Evolutionary conservation across 2,888 invertebrate species (phyloP).

Genomic region (Morpho helenor): DNA sequence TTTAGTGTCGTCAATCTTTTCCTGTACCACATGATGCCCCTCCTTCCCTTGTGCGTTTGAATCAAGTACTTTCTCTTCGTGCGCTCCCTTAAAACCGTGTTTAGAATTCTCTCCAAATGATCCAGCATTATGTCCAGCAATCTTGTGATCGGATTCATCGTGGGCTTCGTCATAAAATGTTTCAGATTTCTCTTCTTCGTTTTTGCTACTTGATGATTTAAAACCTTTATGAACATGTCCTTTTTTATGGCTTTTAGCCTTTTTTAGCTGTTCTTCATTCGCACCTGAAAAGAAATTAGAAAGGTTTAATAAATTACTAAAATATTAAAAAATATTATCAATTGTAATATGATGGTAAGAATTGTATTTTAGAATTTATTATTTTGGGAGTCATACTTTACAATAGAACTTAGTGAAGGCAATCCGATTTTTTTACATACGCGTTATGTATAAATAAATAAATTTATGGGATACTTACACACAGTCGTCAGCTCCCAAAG

Average conservation of each 20-base stretch:
- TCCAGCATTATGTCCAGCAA: constrained; percentile 77
- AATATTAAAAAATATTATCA: not conserved
- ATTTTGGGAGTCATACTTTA: too few species aligned
- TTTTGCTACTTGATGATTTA: constrained; percentile 82
- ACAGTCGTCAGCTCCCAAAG: too few species aligned
- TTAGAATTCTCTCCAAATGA: constrained; percentile 79
- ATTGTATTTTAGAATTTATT: constrained; percentile 3
- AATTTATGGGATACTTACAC: too few species aligned
- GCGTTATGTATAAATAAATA: too few species aligned
- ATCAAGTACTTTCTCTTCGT: constrained; percentile 78
- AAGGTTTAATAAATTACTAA: not conserved
- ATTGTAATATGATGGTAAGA: not conserved
- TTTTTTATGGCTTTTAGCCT: constrained; percentile 80
- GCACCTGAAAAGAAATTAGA: constrained; percentile 47
- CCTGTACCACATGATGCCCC: constrained; percentile 77
- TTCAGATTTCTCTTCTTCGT: constrained; percentile 82
- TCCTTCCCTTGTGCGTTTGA: constrained; percentile 78
- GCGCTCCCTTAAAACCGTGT: constrained; percentile 79
- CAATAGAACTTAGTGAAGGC: too few species aligned
- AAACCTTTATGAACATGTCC: constrained; percentile 83
- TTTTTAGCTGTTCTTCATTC: constrained; percentile 76
- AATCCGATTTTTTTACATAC: too few species aligned
- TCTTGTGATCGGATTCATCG: constrained; percentile 80
- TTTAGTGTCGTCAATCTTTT: constrained; percentile 78
- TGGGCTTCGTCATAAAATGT: constrained; percentile 83